These are phyloP conservation scores for Drosophila quadrilineata DNA, from an alignment of 1,140 invertebrate genomes.

Conservation along the genomic window DNA sequence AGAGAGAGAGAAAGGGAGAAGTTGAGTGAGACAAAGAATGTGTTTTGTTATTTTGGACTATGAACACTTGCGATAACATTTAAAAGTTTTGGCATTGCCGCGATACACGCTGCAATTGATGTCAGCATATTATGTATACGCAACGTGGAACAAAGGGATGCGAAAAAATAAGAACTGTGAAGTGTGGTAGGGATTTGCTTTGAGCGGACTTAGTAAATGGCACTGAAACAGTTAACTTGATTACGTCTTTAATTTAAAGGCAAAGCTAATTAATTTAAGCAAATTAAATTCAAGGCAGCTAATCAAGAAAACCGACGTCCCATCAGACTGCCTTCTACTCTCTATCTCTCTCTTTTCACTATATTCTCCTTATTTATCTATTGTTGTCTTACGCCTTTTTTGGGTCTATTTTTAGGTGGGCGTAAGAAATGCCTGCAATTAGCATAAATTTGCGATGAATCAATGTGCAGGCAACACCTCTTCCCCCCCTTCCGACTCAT, in stretches of 20 bases:
- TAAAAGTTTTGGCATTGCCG: slow-evolving; percentile 43
- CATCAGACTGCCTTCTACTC: too few species aligned
- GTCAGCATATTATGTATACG: slow-evolving; percentile 57
- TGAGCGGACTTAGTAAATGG: background rate
- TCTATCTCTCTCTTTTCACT: too few species aligned
- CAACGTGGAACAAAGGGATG: background rate
- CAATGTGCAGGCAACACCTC: slow-evolving; percentile 46
- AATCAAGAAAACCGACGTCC: too few species aligned
- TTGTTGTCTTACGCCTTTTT: too few species aligned
- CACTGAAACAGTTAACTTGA: slow-evolving; percentile 44
- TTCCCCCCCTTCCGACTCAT: too few species aligned
- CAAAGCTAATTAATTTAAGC: slow-evolving; percentile 35
- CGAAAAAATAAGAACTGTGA: background rate
- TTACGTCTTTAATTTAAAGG: slow-evolving; percentile 58
- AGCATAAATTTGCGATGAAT: slow-evolving; percentile 72
- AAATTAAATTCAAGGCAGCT: slow-evolving; percentile 39
- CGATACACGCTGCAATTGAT: slow-evolving; percentile 37
- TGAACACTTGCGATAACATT: slow-evolving; percentile 30
- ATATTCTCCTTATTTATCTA: too few species aligned
- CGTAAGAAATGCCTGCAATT: slow-evolving; percentile 54
- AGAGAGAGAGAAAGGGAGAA: too few species aligned
- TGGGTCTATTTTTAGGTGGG: slow-evolving; percentile 54
- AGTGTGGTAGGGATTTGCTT: slow-evolving; percentile 6
- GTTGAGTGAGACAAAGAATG: background rate
- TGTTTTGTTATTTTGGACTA: slow-evolving; percentile 3